Percentiles rank a stretch among this genome's conserved stretches.
These are phyloP conservation scores for Plagodis dolabraria DNA, from an alignment of 2,888 invertebrate genomes.

Conservation along the genomic window DNA sequence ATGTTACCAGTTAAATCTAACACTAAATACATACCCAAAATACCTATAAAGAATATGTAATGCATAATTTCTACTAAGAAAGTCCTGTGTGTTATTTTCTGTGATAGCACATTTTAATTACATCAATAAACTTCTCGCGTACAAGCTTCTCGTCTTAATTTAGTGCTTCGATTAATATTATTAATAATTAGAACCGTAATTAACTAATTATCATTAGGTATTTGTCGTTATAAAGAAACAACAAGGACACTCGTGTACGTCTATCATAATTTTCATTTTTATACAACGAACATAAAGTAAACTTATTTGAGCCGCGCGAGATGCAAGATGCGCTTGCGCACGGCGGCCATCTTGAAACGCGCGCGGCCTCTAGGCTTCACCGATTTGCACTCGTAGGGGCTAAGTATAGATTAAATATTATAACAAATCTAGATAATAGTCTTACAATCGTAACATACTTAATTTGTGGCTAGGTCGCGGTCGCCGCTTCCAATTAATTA, in stretches of 20 bases:
- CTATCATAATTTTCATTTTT: constrained; percentile 85
- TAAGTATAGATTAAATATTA: constrained; percentile 75
- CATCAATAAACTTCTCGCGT: constrained; percentile 75
- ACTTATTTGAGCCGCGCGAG: constrained; percentile 50
- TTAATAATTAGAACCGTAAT: constrained; percentile 85
- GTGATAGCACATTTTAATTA: constrained; percentile 80
- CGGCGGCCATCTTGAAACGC: constrained; percentile 35
- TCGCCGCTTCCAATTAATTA: constrained; percentile 78
- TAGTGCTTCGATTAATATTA: constrained; percentile 77
- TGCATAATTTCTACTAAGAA: constrained; percentile 83
- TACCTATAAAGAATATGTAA: constrained; percentile 82
- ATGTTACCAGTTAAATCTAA: constrained; percentile 84
- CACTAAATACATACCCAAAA: constrained; percentile 84
- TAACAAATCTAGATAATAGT: constrained; percentile 83
- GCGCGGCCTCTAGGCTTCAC: constrained; percentile 44
- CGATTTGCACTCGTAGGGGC: constrained; percentile 62
- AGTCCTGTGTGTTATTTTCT: constrained; percentile 76
- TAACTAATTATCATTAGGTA: constrained; percentile 85
- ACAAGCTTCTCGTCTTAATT: constrained; percentile 81
- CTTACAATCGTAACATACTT: constrained; percentile 81
- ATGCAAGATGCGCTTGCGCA: constrained; percentile 29
- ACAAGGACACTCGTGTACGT: constrained; percentile 80
- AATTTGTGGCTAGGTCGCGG: constrained; percentile 72
- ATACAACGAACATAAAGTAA: constrained; percentile 79
- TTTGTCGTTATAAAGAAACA: constrained; percentile 71